These are phyloP conservation scores for Stenolophus ochropezus DNA, from an alignment of 2,888 invertebrate genomes.

Conservation along the genomic window DNA sequence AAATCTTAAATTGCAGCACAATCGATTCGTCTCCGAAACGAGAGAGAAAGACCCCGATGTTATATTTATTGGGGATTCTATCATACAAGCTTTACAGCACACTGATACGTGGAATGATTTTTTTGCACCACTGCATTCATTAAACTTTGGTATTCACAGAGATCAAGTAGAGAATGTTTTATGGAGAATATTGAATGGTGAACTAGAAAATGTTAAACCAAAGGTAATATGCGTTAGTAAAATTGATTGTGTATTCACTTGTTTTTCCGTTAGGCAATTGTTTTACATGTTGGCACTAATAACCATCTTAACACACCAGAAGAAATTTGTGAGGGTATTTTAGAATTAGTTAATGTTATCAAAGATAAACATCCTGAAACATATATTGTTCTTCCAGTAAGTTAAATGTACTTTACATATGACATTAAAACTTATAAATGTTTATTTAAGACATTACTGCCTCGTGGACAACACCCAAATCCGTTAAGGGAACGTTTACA, in stretches of 20 bases:
- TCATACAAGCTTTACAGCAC: constrained; percentile 87
- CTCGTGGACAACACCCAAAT: constrained; percentile 91
- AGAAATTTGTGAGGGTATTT: constrained; percentile 87
- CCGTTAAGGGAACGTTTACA: constrained; percentile 84
- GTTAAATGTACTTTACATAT: constrained; percentile 67
- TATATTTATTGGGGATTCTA: constrained; percentile 92
- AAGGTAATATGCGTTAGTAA: constrained; percentile 77
- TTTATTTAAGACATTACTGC: constrained; percentile 83
- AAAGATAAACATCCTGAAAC: constrained; percentile 86
- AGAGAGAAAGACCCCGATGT: constrained; percentile 95
- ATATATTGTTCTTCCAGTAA: constrained; percentile 90
- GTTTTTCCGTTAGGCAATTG: constrained; percentile 81
- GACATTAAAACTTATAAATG: background rate
- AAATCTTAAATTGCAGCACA: constrained; percentile 77
- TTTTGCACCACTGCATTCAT: constrained; percentile 93
- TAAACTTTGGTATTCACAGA: constrained; percentile 92
- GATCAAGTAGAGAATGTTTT: constrained; percentile 92
- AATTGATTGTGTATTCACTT: constrained; percentile 28
- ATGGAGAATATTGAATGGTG: constrained; percentile 93
- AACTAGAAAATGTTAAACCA: constrained; percentile 90
- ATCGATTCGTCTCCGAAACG: constrained; percentile 88
- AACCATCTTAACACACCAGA: constrained; percentile 88
- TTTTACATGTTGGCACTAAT: constrained; percentile 91
- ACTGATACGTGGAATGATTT: constrained; percentile 92
- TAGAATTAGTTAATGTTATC: constrained; percentile 84